Percentiles rank a stretch among this genome's conserved stretches.
Evolutionary conservation across 37 sponge, comb jelly and placozoan genomes (phyloP).

Genomic region (Ianthella basta): DNA sequence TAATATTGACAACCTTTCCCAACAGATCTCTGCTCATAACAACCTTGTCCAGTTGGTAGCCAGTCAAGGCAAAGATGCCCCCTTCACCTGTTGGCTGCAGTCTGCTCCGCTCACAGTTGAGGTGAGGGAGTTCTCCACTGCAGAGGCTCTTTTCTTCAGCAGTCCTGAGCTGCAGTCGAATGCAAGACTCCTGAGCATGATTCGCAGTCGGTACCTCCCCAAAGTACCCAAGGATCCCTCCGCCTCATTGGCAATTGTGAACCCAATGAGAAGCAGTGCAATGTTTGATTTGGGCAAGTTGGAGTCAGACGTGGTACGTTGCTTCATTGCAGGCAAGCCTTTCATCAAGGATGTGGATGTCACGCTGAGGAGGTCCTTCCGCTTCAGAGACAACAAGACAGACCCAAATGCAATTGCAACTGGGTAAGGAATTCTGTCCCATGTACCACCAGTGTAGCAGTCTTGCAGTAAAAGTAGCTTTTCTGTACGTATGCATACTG

Average conservation of each 20-base stretch:
- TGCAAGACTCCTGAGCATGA: conserved; percentile 53
- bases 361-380: conserved; percentile 58
- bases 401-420: background rate
- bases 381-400: conserved; percentile 39
- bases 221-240: background rate
- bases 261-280: background rate
- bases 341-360: conserved; percentile 19
- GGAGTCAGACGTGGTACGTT: conserved; percentile 62
- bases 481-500: too few relatives aligned
- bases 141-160: background rate
- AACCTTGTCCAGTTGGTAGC: conserved; percentile 3
- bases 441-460: background rate
- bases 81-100: conserved; percentile 13
- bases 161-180: background rate
- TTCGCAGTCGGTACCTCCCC: conserved; percentile 56
- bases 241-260: background rate
- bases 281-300: conserved; percentile 60
- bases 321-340: conserved; percentile 78
- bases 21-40: background rate
- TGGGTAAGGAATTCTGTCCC: background rate
- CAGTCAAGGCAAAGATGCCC: background rate
- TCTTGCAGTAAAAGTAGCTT: too few relatives aligned
- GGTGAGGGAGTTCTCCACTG: background rate
- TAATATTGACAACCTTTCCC: background rate
- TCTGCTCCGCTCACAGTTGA: background rate